phyloP scores from a whole-genome alignment of 2,888 invertebrate species.

The Andrena dorsata region DNA sequence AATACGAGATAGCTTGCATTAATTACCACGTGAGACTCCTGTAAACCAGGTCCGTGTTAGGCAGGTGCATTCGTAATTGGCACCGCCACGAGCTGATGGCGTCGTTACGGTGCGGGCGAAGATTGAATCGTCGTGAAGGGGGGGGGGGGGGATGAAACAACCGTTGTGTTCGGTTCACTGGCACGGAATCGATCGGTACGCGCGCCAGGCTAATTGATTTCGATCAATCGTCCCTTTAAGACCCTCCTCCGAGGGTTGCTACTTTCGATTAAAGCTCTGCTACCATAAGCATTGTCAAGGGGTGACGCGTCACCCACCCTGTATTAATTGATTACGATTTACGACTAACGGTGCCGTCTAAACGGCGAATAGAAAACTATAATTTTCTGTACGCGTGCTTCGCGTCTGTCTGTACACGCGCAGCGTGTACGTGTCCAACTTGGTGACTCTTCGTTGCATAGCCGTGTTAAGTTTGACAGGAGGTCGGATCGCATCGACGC shows the following conservation, averaged over 20 bases:
- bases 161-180: constrained; percentile 29
- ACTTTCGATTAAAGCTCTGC: constrained; percentile 51
- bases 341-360: not conserved
- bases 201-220: constrained; percentile 55
- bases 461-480: not conserved
- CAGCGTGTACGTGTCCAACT: not conserved
- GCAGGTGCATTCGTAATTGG: constrained; percentile 45
- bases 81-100: constrained; percentile 34
- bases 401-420: not conserved
- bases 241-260: constrained; percentile 15
- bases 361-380: constrained; percentile 46
- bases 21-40: constrained; percentile 48
- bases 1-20: constrained; percentile 14
- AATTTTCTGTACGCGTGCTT: not conserved
- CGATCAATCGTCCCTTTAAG: constrained; percentile 24
- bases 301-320: not conserved
- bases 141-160: constrained; percentile 35
- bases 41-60: constrained; percentile 23
- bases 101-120: constrained; percentile 28
- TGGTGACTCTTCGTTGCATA: not conserved
- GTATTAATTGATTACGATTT: constrained; percentile 21
- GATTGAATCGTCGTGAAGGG: constrained; percentile 32
- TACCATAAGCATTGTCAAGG: constrained; percentile 58
- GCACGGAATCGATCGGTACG: constrained; percentile 41
- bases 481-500: constrained; percentile 3